phyloP scores from a whole-genome alignment of 2,888 invertebrate species.

The Habroteleia sp. region DNA sequence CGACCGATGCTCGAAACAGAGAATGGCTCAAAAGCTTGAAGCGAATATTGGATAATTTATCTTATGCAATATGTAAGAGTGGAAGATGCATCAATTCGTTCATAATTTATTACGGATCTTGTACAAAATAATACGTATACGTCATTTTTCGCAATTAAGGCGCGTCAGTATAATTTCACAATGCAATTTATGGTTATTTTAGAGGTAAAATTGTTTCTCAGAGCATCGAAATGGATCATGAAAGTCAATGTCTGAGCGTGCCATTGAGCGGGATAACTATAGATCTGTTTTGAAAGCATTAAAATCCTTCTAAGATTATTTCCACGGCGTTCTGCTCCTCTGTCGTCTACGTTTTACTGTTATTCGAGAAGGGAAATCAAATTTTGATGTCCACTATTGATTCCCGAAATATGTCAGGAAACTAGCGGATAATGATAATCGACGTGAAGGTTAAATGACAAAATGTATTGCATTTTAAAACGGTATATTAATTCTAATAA shows the following conservation, averaged over 20 bases:
- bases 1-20: no score
- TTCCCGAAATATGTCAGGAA: conserved; percentile 2
- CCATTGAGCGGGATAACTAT: conserved; percentile 6
- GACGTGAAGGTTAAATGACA: no score
- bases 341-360: conserved; percentile 16
- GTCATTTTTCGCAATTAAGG: conserved; percentile 14
- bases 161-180: conserved; percentile 7
- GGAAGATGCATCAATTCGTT: conserved; percentile 3
- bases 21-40: conserved; percentile 5
- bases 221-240: conserved; percentile 12
- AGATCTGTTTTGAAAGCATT: conserved; percentile 26
- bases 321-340: conserved; percentile 6
- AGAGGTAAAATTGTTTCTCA: conserved; percentile 1
- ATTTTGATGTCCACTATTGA: conserved; percentile 10
- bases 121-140: conserved; percentile 6
- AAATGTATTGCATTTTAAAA: no score
- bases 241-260: conserved; percentile 10
- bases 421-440: neutral
- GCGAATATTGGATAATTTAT: conserved; percentile 16
- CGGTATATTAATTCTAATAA: no score
- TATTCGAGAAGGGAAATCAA: conserved; percentile 3
- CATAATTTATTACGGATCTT: conserved; percentile 6
- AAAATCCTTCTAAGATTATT: conserved; percentile 17
- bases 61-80: conserved; percentile 9
- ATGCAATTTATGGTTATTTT: conserved; percentile 11